Percentiles rank a stretch among this genome's conserved stretches.
These are phyloP conservation scores for Caenorhabditis japonica DNA, from an alignment of 2,888 invertebrate genomes.

Conservation along the genomic window DNA sequence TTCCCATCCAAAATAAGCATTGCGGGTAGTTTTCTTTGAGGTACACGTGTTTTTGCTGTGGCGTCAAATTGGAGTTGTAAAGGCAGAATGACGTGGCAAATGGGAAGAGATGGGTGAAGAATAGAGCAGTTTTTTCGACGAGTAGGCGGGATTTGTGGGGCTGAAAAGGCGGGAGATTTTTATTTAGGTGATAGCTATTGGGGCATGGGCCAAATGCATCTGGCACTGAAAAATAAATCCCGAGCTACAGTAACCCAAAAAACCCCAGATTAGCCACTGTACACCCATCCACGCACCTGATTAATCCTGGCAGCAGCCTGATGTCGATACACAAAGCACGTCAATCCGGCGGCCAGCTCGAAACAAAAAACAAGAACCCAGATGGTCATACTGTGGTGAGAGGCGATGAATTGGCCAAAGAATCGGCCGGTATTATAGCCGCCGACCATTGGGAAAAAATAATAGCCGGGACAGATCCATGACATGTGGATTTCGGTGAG, in stretches of 20 bases:
- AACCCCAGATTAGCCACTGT: conserved; percentile 4
- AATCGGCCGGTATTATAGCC: conserved; percentile 33
- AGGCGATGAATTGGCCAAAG: conserved; percentile 19
- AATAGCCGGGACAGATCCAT: conserved; percentile 34
- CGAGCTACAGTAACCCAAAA: too few relatives aligned
- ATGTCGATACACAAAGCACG: conserved; percentile 33
- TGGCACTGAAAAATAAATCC: too few relatives aligned
- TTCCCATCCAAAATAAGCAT: conserved; percentile 11
- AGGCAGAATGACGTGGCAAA: conserved; percentile 15
- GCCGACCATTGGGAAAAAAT: conserved; percentile 44
- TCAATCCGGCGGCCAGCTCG: conserved; percentile 15
- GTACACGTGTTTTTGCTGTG: conserved; percentile 19
- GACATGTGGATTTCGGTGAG: conserved; percentile 36
- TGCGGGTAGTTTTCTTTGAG: conserved; percentile 24
- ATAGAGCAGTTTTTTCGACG: neutral
- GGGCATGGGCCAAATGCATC: too few relatives aligned
- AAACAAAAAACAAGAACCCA: conserved; percentile 27
- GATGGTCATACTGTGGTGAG: conserved; percentile 16
- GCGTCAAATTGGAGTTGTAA: conserved; percentile 5
- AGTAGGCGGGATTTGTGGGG: neutral
- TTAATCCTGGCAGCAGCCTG: conserved; percentile 16
- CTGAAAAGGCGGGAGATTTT: too few relatives aligned
- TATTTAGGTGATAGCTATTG: too few relatives aligned
- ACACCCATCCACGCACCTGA: neutral
- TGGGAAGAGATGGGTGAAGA: conserved; percentile 33